phyloP scores from a whole-genome alignment of 2,888 invertebrate genomes.

The Metacarcinus magister region DNA sequence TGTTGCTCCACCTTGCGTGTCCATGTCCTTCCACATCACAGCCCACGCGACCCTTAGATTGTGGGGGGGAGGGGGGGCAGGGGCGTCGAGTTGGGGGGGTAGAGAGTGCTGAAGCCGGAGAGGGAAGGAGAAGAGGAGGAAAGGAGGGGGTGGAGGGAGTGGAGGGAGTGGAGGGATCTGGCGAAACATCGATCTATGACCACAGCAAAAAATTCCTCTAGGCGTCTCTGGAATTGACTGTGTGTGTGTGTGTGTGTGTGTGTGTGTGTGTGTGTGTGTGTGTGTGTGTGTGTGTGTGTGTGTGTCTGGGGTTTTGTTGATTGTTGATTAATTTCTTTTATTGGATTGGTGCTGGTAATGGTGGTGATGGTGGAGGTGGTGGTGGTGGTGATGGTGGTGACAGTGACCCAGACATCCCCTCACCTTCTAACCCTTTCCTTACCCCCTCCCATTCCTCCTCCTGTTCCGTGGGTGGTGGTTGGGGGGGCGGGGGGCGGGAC shows the following conservation, averaged over 20 bases:
- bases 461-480: neutral
- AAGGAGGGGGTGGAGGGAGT: neutral
- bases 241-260: too few relatives aligned
- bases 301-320: neutral
- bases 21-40: too few relatives aligned
- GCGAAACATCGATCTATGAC: neutral
- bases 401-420: neutral
- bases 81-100: too few relatives aligned
- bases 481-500: neutral
- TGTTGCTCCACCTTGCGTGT: too few relatives aligned
- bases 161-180: neutral
- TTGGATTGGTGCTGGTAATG: neutral
- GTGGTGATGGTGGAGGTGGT: neutral
- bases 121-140: neutral
- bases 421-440: neutral
- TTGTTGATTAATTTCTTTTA: too few relatives aligned
- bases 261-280: neutral
- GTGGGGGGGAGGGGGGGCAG: too few relatives aligned
- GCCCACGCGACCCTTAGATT: too few relatives aligned
- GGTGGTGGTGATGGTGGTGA: neutral
- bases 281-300: constrained; percentile 10
- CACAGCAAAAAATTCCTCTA: neutral
- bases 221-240: neutral
- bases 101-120: neutral
- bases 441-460: neutral